These are phyloP conservation scores for Cochlearius cochlearius DNA, from an alignment of 2,113 vertebrate genomes.

Conservation along the genomic window DNA sequence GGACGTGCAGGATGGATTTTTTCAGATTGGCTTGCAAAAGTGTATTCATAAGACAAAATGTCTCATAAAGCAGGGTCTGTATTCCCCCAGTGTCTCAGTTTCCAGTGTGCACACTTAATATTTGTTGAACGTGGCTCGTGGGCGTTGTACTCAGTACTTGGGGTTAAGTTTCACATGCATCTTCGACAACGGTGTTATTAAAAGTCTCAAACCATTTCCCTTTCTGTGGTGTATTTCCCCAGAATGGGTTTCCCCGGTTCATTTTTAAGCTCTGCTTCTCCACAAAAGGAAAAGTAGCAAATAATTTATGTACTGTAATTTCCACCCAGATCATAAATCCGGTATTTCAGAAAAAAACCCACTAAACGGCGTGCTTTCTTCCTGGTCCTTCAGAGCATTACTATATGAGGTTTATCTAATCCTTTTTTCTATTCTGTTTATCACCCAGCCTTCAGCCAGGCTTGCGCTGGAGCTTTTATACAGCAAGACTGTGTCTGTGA, in stretches of 20 bases:
- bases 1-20: not conserved
- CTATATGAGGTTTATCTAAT: not conserved
- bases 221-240: not conserved
- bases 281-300: not conserved
- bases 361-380: not conserved
- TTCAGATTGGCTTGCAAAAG: not conserved
- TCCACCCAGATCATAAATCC: not conserved
- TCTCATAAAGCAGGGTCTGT: not conserved
- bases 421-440: not conserved
- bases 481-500: not conserved
- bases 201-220: not conserved
- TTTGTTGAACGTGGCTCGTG: not conserved
- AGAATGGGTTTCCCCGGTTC: not conserved
- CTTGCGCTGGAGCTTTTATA: not conserved
- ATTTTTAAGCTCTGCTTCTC: not conserved
- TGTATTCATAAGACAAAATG: not conserved
- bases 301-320: not conserved
- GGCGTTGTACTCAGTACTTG: not conserved
- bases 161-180: not conserved
- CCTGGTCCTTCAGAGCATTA: not conserved
- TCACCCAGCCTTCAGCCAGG: not conserved
- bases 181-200: rapidly evolving
- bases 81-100: not conserved
- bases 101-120: rapidly evolving
- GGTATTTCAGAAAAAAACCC: not conserved